phyloP scores from a whole-genome alignment of 2,797 vertebrate genomes.

The Sebastiscus albofasciatus region DNA sequence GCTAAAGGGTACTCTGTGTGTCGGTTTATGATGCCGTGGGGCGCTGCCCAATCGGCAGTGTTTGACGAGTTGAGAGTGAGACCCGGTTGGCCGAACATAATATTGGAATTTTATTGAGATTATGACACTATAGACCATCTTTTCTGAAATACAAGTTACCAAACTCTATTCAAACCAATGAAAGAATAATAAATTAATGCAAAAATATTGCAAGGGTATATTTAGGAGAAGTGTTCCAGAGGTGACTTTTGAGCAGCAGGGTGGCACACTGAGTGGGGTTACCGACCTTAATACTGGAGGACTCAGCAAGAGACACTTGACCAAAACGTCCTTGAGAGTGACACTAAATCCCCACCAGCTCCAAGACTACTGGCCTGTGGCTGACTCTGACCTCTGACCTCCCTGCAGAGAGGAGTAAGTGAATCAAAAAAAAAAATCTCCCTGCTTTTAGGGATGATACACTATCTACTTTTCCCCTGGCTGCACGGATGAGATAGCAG shows the following conservation, averaged over 20 bases:
- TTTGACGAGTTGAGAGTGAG: no score
- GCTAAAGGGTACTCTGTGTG: no score
- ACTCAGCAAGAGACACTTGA: constrained; percentile 9
- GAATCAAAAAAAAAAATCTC: constrained; percentile 27
- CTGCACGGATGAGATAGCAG: constrained; percentile 28
- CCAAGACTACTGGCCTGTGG: constrained; percentile 28
- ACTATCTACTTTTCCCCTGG: constrained; percentile 9
- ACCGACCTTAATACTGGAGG: constrained; percentile 8
- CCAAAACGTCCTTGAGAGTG: constrained; percentile 38
- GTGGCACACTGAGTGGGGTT: not conserved
- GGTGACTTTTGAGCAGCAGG: constrained; percentile 27
- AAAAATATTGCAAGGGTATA: not conserved
- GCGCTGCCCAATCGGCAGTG: no score
- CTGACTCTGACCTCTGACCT: constrained; percentile 51
- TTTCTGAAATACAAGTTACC: not conserved
- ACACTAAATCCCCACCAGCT: constrained; percentile 44
- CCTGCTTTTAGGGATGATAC: constrained; percentile 20
- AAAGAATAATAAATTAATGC: not conserved
- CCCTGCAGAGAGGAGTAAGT: constrained; percentile 4
- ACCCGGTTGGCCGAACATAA: not conserved
- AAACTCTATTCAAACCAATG: not conserved
- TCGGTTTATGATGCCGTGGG: no score
- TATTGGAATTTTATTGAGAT: constrained; percentile 2
- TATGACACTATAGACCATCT: not conserved
- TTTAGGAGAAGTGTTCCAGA: not conserved